Conservation (phyloP, 2,113 vertebrate species). For the Albula glossodonta region DNA sequence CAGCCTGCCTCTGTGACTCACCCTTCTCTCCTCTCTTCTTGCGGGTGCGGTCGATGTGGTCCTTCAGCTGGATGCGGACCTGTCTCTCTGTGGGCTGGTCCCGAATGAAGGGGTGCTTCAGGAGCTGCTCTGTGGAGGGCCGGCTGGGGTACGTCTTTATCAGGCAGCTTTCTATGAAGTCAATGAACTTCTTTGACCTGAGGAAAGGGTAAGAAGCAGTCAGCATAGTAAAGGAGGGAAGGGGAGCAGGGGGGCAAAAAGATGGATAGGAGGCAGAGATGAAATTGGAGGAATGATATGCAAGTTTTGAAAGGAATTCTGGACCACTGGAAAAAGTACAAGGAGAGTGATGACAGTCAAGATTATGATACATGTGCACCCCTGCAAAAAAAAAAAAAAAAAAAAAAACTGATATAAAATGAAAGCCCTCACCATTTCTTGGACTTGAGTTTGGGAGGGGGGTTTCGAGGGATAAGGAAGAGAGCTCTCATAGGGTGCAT, state of each 20-base stretch:
- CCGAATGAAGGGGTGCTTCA: slow-evolving; percentile 88
- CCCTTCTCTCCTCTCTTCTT: slow-evolving; percentile 90
- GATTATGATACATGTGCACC: background rate
- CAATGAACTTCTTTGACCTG: slow-evolving; percentile 93
- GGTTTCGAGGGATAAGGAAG: slow-evolving; percentile 89
- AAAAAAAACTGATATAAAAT: slow-evolving; percentile 7
- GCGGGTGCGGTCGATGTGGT: slow-evolving; percentile 89
- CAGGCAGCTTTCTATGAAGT: slow-evolving; percentile 90
- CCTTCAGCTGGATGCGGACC: slow-evolving; percentile 91
- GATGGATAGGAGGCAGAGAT: background rate
- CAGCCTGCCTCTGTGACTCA: slow-evolving; percentile 42
- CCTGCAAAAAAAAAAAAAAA: slow-evolving; percentile 21
- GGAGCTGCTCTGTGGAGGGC: slow-evolving; percentile 86
- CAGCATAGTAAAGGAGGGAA: background rate
- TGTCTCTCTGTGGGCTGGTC: slow-evolving; percentile 91
- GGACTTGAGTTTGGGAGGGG: slow-evolving; percentile 87
- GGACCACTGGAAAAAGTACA: background rate
- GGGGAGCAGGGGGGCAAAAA: background rate
- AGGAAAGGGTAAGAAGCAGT: background rate
- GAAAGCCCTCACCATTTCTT: slow-evolving; percentile 83
- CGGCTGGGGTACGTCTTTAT: slow-evolving; percentile 88
- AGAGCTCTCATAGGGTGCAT: slow-evolving; percentile 93
- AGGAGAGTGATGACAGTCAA: background rate
- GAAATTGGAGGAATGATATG: too few relatives aligned
- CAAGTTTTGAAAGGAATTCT: background rate